These are phyloP conservation scores for Pandion haliaetus DNA, from an alignment of 2,113 vertebrate genomes.

Conservation along the genomic window DNA sequence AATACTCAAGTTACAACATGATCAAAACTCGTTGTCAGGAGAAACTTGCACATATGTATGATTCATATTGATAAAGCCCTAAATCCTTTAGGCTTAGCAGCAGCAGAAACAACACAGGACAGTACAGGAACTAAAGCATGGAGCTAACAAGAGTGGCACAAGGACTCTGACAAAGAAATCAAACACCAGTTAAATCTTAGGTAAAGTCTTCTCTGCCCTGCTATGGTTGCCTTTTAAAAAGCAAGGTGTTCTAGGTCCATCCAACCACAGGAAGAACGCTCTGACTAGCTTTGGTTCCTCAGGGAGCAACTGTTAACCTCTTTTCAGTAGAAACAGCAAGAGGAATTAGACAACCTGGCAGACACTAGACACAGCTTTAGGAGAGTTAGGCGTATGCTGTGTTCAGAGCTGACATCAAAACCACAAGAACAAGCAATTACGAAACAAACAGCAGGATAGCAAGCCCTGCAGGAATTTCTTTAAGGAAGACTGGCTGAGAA, in stretches of 20 bases:
- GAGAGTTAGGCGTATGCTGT: not conserved
- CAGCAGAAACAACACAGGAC: not conserved
- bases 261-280: not conserved
- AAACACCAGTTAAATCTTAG: not conserved
- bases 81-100: not conserved
- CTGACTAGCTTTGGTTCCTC: not conserved
- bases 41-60: conserved; percentile 5
- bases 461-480: not conserved
- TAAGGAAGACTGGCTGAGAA: not conserved
- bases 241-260: not conserved
- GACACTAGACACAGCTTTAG: not conserved
- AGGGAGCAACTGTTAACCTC: not conserved
- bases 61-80: conserved; percentile 41
- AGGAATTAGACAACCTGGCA: not conserved
- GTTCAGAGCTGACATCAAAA: not conserved
- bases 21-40: not conserved
- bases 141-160: not conserved
- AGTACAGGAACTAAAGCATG: not conserved
- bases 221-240: not conserved
- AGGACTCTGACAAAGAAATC: not conserved
- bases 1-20: conserved; percentile 32
- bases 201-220: not conserved
- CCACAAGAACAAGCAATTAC: not conserved
- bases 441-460: not conserved
- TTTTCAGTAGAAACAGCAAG: not conserved